Conservation (phyloP, 2,888 invertebrate species). For the Orchesellides sinensis region DNA sequence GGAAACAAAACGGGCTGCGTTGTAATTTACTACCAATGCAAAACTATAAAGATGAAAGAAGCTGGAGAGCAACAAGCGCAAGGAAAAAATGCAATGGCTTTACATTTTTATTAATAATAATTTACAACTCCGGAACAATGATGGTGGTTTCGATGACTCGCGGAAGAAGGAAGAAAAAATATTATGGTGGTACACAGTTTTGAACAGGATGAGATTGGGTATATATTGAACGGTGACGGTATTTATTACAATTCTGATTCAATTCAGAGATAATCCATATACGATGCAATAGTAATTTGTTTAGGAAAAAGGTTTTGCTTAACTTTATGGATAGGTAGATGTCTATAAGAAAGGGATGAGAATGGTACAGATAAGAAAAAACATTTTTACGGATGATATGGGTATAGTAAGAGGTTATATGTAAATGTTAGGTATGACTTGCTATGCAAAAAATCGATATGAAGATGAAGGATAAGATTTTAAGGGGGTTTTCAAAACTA, state of each 20-base stretch:
- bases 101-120: not conserved
- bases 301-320: no score
- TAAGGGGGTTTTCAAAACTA: no score
- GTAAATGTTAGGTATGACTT: no score
- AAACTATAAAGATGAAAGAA: not conserved
- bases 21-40: not conserved
- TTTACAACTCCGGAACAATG: not conserved
- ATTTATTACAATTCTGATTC: not conserved
- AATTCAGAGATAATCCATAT: slow-evolving; percentile 5
- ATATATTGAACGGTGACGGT: slow-evolving; percentile 5
- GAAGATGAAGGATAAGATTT: no score
- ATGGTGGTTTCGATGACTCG: not conserved
- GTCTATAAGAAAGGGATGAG: no score
- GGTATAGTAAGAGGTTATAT: no score
- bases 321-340: no score
- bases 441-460: no score
- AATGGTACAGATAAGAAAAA: no score
- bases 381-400: no score
- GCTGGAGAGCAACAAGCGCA: no score
- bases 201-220: not conserved
- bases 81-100: no score
- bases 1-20: slow-evolving; percentile 45
- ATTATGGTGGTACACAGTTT: not conserved
- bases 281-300: slow-evolving; percentile 20
- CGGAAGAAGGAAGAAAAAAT: not conserved